These are phyloP conservation scores for Neelides folsomi DNA, from an alignment of 2,888 invertebrate species.

Conservation along the genomic window DNA sequence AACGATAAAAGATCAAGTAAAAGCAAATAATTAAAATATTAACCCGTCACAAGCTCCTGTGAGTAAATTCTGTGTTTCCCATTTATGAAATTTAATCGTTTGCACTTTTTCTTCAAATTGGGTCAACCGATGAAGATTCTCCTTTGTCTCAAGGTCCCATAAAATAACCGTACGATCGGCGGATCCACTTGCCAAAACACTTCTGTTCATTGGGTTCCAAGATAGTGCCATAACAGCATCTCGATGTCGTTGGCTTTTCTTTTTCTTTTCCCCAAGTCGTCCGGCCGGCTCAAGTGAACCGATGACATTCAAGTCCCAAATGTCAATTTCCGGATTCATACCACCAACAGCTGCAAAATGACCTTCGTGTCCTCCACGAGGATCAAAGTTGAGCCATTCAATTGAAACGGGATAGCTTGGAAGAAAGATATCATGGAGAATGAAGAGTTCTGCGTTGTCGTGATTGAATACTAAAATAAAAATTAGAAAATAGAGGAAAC, in stretches of 20 bases:
- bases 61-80: constrained; percentile 65
- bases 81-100: constrained; percentile 66
- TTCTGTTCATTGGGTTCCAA: constrained; percentile 72
- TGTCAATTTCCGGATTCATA: constrained; percentile 81
- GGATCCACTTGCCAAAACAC: constrained; percentile 83
- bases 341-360: constrained; percentile 85
- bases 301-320: constrained; percentile 95
- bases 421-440: constrained; percentile 83
- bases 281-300: constrained; percentile 80
- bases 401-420: constrained; percentile 81
- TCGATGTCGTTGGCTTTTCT: constrained; percentile 57
- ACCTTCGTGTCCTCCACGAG: constrained; percentile 55
- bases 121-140: constrained; percentile 58
- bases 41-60: constrained; percentile 68
- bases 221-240: constrained; percentile 82
- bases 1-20: not conserved
- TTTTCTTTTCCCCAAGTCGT: constrained; percentile 59
- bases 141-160: constrained; percentile 80
- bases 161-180: constrained; percentile 74
- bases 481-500: too few species aligned
- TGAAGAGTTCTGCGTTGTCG: constrained; percentile 73
- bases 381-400: constrained; percentile 84
- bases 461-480: constrained; percentile 71
- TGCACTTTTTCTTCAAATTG: constrained; percentile 75
- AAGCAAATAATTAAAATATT: constrained; percentile 18